Evolutionary conservation across 1,140 invertebrate species (phyloP).

Genomic region (Vanessa atalanta): DNA sequence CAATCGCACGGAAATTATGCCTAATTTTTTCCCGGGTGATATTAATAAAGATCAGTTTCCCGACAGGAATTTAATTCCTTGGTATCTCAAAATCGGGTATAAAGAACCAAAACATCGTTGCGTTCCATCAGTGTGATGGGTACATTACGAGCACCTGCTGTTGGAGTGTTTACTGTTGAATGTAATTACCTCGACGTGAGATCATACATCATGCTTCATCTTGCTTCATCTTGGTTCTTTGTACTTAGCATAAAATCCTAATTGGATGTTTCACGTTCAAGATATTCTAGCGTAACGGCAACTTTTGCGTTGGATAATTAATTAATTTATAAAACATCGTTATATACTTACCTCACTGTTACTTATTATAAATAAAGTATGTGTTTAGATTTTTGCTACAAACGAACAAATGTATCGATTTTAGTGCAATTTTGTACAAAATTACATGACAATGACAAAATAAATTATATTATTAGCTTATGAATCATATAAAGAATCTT

Average conservation of each 20-base stretch:
- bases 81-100: not conserved
- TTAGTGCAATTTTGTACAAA: too few relatives aligned
- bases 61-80: too few relatives aligned
- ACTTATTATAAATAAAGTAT: too few relatives aligned
- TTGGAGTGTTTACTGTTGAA: constrained; percentile 49
- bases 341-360: not conserved
- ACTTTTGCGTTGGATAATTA: constrained; percentile 6
- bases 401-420: too few relatives aligned
- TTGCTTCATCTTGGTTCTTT: constrained; percentile 57
- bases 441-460: too few relatives aligned
- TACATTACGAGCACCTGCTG: constrained; percentile 60
- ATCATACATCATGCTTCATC: constrained; percentile 69
- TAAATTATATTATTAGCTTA: too few relatives aligned
- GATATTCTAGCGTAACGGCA: not conserved
- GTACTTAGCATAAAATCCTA: constrained; percentile 22
- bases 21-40: too few relatives aligned
- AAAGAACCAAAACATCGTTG: not conserved
- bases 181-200: constrained; percentile 36
- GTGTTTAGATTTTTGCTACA: too few relatives aligned
- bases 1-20: too few relatives aligned
- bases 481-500: too few relatives aligned
- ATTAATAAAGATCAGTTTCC: too few relatives aligned
- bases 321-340: not conserved
- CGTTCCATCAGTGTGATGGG: constrained; percentile 38
- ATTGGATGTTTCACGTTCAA: constrained; percentile 14